Percentiles rank a stretch among this genome's conserved stretches.
phyloP scores from a whole-genome alignment of 2,113 vertebrate genomes.

The Bubo bubo region DNA sequence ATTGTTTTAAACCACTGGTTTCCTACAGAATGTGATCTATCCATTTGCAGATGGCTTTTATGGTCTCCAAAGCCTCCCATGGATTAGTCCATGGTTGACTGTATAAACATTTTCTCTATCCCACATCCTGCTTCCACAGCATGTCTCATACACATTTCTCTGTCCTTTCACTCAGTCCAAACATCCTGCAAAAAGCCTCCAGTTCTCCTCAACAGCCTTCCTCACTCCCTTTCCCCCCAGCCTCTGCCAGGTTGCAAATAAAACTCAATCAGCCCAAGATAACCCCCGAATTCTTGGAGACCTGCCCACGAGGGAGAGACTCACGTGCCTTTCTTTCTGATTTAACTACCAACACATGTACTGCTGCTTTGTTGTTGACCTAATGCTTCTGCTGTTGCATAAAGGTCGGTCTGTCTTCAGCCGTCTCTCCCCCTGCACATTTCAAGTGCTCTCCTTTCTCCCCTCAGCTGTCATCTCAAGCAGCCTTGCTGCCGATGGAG shows the following conservation, averaged over 20 bases:
- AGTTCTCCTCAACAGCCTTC: background rate
- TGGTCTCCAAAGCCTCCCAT: slow-evolving; percentile 8
- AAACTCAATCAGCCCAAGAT: background rate
- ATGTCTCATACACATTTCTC: background rate
- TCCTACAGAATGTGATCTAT: background rate
- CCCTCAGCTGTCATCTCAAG: slow-evolving; percentile 34
- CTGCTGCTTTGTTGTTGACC: background rate
- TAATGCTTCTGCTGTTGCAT: background rate
- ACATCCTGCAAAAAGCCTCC: slow-evolving; percentile 51
- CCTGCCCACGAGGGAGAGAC: background rate
- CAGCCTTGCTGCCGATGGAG: slow-evolving; percentile 32
- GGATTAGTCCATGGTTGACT: background rate
- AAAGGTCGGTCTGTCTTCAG: slow-evolving; percentile 11
- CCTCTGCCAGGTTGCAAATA: background rate
- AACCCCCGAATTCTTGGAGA: background rate
- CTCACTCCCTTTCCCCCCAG: background rate
- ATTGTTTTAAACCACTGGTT: slow-evolving; percentile 2
- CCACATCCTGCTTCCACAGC: slow-evolving; percentile 60
- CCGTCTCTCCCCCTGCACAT: background rate
- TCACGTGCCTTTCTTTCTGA: background rate
- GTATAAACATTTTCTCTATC: slow-evolving; percentile 37
- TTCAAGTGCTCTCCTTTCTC: background rate
- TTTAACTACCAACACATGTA: accelerated
- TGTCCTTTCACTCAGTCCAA: background rate
- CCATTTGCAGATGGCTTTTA: slow-evolving; percentile 38